phyloP scores from a whole-genome alignment of 2,888 invertebrate genomes.

The Sialis lutaria region DNA sequence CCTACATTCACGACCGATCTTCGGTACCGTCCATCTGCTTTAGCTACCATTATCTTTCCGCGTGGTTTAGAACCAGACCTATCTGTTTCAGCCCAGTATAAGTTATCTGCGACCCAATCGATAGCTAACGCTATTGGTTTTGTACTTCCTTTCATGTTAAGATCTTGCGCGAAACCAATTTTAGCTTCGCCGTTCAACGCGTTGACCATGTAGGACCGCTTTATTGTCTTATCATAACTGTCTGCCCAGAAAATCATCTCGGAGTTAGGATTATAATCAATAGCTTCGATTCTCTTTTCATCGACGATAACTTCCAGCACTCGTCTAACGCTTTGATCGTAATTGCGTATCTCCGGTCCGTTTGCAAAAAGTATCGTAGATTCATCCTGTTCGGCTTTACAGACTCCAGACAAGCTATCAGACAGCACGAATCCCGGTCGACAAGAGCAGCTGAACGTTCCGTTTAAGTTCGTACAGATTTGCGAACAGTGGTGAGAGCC shows the following conservation, averaged over 20 bases:
- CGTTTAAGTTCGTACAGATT: conserved; percentile 80
- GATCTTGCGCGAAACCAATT: conserved; percentile 70
- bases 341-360: conserved; percentile 72
- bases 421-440: conserved; percentile 61
- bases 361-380: conserved; percentile 58
- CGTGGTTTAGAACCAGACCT: conserved; percentile 54
- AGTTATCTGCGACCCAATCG: conserved; percentile 85
- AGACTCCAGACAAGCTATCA: conserved; percentile 66
- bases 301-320: conserved; percentile 61
- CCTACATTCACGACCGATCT: conserved; percentile 61
- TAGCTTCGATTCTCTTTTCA: conserved; percentile 77
- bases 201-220: conserved; percentile 77
- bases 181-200: conserved; percentile 60
- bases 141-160: conserved; percentile 65
- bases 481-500: conserved; percentile 86
- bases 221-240: conserved; percentile 75
- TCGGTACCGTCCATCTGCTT: conserved; percentile 77
- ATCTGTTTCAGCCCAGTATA: conserved; percentile 87
- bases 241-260: conserved; percentile 95
- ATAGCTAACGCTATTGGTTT: conserved; percentile 81
- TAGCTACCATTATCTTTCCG: conserved; percentile 72
- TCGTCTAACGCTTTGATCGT: conserved; percentile 42
- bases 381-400: conserved; percentile 49
- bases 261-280: conserved; percentile 72
- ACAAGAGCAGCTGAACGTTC: conserved; percentile 76